A percentile compares a stretch with the other conserved stretches of the same genome.
phyloP scores from a whole-genome alignment of 1,140 invertebrate genomes.

The Antheraea mylitta region DNA sequence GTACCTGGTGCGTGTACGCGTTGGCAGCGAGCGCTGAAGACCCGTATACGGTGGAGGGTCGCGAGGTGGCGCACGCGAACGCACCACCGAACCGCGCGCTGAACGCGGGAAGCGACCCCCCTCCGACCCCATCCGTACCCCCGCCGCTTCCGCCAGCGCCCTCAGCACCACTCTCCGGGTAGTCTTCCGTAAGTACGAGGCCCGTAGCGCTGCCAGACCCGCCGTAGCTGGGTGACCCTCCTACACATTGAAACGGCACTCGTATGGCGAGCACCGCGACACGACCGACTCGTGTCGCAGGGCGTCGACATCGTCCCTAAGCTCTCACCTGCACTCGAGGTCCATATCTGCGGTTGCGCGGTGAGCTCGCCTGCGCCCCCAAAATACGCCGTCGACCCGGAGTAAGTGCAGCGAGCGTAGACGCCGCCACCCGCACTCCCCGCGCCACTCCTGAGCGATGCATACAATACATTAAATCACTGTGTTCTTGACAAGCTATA shows the following conservation, averaged over 20 bases:
- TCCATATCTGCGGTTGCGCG: slow-evolving; percentile 53
- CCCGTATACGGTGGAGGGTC: slow-evolving; percentile 48
- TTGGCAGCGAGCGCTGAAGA: slow-evolving; percentile 35
- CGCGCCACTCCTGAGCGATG: slow-evolving; percentile 5
- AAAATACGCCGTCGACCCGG: slow-evolving; percentile 50
- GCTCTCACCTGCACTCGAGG: slow-evolving; percentile 43
- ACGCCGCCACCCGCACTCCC: slow-evolving; percentile 27
- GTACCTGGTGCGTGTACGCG: slow-evolving; percentile 50
- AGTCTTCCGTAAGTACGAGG: slow-evolving; percentile 38
- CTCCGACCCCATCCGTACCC: slow-evolving; percentile 21
- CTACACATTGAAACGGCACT: slow-evolving; percentile 21
- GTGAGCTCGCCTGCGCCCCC: slow-evolving; percentile 41
- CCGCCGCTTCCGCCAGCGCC: slow-evolving; percentile 20
- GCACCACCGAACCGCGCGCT: slow-evolving; percentile 59
- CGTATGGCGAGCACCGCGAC: no score
- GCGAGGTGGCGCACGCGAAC: slow-evolving; percentile 45
- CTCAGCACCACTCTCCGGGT: slow-evolving; percentile 32
- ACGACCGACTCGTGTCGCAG: not conserved
- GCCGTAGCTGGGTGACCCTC: slow-evolving; percentile 53
- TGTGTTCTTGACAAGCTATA: slow-evolving; percentile 6
- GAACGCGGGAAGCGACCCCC: slow-evolving; percentile 61
- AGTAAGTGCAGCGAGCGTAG: slow-evolving; percentile 54
- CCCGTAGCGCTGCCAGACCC: slow-evolving; percentile 23
- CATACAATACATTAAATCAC: not conserved
- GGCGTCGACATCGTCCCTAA: not conserved